These are phyloP conservation scores for Aphidoletes aphidimyza DNA, from an alignment of 2,888 invertebrate species.

Conservation along the genomic window DNA sequence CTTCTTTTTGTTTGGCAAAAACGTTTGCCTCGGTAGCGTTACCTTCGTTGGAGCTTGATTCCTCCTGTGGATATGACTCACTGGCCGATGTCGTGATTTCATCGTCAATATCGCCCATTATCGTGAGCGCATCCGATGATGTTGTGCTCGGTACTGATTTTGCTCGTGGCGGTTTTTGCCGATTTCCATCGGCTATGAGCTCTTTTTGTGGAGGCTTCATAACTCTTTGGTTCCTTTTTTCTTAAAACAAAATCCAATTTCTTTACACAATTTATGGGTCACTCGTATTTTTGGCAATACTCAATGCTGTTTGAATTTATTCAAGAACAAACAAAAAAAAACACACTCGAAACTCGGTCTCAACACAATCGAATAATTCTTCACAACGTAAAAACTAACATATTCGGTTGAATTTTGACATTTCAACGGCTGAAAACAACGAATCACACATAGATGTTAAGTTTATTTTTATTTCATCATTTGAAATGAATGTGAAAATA, in stretches of 20 bases:
- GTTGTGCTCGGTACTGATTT: neutral
- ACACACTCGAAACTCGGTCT: too few species aligned
- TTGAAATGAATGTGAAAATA: neutral
- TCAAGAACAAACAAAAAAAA: too few species aligned
- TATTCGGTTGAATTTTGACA: constrained; percentile 11
- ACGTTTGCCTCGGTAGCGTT: neutral
- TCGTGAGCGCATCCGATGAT: neutral
- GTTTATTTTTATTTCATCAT: neutral
- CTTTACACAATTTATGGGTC: neutral
- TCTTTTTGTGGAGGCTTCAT: constrained; percentile 53
- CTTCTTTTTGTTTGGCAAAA: too few species aligned
- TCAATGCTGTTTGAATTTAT: neutral
- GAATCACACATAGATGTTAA: neutral
- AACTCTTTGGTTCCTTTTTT: neutral
- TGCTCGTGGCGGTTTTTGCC: constrained; percentile 57
- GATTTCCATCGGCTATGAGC: constrained; percentile 57
- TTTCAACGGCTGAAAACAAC: neutral
- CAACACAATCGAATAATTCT: neutral
- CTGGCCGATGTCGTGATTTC: neutral
- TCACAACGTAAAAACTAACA: neutral
- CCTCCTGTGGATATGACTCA: constrained; percentile 35
- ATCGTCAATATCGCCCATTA: neutral
- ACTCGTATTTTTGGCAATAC: neutral
- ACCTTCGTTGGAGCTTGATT: constrained; percentile 41
- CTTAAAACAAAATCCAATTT: neutral